Percentiles rank a stretch among this genome's conserved stretches.
phyloP scores from a whole-genome alignment of 2,888 invertebrate species.

The Papilio demoleus region DNA sequence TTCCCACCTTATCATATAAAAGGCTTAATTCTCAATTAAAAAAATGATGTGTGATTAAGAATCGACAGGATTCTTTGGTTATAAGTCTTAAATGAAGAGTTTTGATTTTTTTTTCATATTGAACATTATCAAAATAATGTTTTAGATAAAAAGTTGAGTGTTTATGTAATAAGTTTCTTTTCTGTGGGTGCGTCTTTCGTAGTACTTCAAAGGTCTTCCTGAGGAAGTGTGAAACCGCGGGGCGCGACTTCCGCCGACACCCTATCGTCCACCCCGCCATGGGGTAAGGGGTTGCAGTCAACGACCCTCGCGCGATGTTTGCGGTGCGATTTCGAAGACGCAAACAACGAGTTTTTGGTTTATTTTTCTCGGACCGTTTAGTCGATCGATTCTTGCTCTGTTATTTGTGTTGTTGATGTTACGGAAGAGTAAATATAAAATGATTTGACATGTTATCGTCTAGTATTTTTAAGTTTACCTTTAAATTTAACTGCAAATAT shows the following conservation, averaged over 20 bases:
- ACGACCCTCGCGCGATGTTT: slow-evolving; percentile 72
- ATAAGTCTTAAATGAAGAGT: too few relatives aligned
- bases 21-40: too few relatives aligned
- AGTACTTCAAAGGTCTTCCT: slow-evolving; percentile 79
- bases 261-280: slow-evolving; percentile 51
- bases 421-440: neutral
- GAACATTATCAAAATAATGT: too few relatives aligned
- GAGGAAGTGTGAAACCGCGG: slow-evolving; percentile 82
- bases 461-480: neutral
- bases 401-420: slow-evolving; percentile 48
- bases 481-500: neutral
- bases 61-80: too few relatives aligned
- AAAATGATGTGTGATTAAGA: too few relatives aligned
- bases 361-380: slow-evolving; percentile 66
- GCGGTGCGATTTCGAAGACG: slow-evolving; percentile 76
- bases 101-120: too few relatives aligned
- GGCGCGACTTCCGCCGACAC: slow-evolving; percentile 70
- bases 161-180: neutral
- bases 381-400: slow-evolving; percentile 61
- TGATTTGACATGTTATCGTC: slow-evolving; percentile 2
- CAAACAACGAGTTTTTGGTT: slow-evolving; percentile 72
- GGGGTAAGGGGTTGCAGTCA: slow-evolving; percentile 66
- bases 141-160: neutral
- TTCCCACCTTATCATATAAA: too few relatives aligned
- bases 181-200: slow-evolving; percentile 57